Evolutionary conservation across 2,113 vertebrate species (phyloP).

Genomic region (Alectura lathami): DNA sequence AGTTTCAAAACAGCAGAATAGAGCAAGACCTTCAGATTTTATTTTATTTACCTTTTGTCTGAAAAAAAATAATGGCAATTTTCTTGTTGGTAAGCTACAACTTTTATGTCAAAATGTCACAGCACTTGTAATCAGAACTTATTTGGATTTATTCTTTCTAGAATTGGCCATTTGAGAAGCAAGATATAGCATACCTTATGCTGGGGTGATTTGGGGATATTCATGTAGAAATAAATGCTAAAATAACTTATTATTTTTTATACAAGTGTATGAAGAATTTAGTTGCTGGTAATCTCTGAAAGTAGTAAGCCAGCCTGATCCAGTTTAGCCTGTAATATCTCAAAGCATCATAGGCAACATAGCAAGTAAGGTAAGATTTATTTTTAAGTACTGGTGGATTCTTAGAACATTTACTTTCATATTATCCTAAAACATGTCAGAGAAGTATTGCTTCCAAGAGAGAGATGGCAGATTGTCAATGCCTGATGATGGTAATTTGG

Average conservation of each 20-base stretch:
- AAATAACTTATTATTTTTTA: neutral
- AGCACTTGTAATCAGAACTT: neutral
- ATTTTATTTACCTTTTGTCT: neutral
- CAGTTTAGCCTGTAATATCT: neutral
- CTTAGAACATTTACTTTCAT: neutral
- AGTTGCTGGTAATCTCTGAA: neutral
- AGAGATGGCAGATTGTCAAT: slow-evolving; percentile 10
- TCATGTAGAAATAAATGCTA: neutral
- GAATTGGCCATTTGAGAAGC: neutral
- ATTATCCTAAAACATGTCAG: neutral
- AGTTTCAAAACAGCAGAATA: neutral
- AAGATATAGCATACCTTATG: neutral
- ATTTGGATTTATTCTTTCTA: neutral
- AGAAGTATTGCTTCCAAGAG: neutral
- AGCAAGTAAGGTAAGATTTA: slow-evolving; percentile 17
- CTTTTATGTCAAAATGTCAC: neutral
- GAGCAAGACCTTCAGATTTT: neutral
- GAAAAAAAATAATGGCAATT: neutral
- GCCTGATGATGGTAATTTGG: neutral
- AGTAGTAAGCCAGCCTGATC: slow-evolving; percentile 11
- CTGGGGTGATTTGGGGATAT: neutral
- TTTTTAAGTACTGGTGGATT: neutral
- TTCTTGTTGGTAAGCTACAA: neutral
- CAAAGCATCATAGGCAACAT: neutral
- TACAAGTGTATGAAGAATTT: neutral